phyloP scores from a whole-genome alignment of 1,140 invertebrate species.

The Cydia pomonella region DNA sequence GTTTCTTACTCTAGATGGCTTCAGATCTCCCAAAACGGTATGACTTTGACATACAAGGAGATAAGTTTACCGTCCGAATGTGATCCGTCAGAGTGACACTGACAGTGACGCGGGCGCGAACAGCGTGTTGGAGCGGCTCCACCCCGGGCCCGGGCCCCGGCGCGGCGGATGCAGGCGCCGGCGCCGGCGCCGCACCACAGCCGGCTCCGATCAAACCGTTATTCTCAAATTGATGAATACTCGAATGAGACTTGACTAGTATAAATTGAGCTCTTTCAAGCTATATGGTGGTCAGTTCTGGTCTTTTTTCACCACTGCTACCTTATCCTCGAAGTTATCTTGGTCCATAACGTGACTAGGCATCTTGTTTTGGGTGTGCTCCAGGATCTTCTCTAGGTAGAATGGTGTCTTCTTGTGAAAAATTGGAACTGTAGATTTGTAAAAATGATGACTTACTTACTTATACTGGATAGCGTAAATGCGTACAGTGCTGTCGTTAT shows the following conservation, averaged over 20 bases:
- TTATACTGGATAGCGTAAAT: neutral
- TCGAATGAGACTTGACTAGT: neutral
- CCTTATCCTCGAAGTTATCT: no score
- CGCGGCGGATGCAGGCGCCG: constrained; percentile 1
- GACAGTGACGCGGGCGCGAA: neutral
- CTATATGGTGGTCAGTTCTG: neutral
- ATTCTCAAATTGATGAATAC: neutral
- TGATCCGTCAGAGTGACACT: neutral
- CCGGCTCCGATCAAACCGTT: neutral
- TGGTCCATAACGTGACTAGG: no score
- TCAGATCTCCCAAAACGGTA: neutral
- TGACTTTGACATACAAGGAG: neutral
- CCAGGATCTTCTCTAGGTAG: no score
- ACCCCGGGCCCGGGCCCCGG: neutral
- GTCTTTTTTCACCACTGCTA: no score
- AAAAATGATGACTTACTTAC: neutral
- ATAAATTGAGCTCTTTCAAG: neutral
- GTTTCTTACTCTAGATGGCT: neutral
- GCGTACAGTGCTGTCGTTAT: neutral
- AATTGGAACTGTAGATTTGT: neutral
- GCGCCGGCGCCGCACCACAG: neutral
- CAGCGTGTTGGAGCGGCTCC: neutral
- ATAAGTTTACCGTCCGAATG: neutral
- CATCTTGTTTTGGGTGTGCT: no score
- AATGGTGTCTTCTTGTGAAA: no score